These are phyloP conservation scores for Abramis brama DNA, from an alignment of 2,113 vertebrate genomes.

Conservation along the genomic window DNA sequence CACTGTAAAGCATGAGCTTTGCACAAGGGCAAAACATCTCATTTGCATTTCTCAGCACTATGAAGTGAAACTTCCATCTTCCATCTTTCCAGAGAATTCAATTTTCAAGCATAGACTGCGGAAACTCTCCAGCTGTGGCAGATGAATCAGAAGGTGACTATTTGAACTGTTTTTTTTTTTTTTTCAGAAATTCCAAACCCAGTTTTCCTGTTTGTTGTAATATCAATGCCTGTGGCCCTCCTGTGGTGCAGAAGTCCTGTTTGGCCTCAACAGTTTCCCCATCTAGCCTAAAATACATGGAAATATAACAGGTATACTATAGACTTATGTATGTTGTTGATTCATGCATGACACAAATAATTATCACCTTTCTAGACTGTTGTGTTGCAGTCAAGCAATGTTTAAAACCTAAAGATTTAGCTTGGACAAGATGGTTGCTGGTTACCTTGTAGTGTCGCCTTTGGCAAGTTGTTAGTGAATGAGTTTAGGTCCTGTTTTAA, in stretches of 20 bases:
- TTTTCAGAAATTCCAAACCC: constrained; percentile 11
- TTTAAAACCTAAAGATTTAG: background rate
- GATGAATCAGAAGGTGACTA: constrained; percentile 55
- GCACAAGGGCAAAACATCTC: background rate
- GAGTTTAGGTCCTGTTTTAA: constrained; percentile 46
- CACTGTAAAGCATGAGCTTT: background rate
- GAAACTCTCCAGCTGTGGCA: constrained; percentile 50
- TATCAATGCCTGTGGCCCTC: constrained; percentile 50
- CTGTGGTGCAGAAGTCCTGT: background rate
- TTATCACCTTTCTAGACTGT: background rate
- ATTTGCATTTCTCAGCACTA: background rate
- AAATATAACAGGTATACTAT: background rate
- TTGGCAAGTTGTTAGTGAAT: constrained; percentile 36
- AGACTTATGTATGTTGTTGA: background rate
- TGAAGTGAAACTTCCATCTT: background rate
- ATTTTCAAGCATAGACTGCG: background rate
- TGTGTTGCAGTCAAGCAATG: background rate
- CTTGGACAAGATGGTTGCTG: constrained; percentile 1
- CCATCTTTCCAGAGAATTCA: background rate
- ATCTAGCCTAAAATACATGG: background rate
- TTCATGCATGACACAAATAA: constrained; percentile 5
- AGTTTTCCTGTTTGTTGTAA: constrained; percentile 55
- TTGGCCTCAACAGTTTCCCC: background rate
- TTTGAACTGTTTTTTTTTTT: constrained; percentile 48
- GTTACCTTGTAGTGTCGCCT: constrained; percentile 37